phyloP scores from a whole-genome alignment of 1,140 invertebrate genomes.

The Conus betulinus region DNA sequence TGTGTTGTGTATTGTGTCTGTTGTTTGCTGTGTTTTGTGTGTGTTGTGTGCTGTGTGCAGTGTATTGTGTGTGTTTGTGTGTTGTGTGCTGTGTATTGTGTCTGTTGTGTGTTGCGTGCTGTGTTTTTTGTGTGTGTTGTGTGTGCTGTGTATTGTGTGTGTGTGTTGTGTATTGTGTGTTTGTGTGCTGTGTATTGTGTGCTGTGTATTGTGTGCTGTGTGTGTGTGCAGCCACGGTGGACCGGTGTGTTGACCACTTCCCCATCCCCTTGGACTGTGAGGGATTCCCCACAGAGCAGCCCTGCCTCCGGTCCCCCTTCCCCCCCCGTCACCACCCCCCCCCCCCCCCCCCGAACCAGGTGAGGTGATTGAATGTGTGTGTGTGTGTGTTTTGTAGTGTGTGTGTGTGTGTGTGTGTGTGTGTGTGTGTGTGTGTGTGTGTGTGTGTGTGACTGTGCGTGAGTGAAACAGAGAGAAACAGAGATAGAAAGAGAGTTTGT shows the following conservation, averaged over 20 bases:
- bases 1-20: too few species aligned
- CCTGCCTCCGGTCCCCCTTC: slow-evolving; percentile 3
- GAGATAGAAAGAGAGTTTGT: too few species aligned
- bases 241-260: neutral
- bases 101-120: neutral
- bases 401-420: too few species aligned
- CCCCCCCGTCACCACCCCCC: neutral
- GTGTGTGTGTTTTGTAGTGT: neutral
- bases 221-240: slow-evolving; percentile 4
- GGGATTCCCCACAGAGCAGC: slow-evolving; percentile 5
- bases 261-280: slow-evolving; percentile 9
- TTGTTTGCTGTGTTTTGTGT: neutral
- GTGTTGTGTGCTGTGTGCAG: too few species aligned
- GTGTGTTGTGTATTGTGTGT: neutral
- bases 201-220: neutral
- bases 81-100: neutral
- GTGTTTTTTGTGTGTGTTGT: neutral
- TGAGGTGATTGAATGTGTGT: neutral
- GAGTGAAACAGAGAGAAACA: too few species aligned
- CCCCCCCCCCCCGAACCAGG: neutral
- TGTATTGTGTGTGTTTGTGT: neutral
- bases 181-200: neutral
- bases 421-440: slow-evolving; percentile 18
- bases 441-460: neutral
- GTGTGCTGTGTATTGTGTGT: neutral